Percentiles rank a stretch among this genome's conserved stretches.
Evolutionary conservation across 2,797 vertebrate genomes (phyloP).

Genomic region (Leucoraja ocellata): DNA sequence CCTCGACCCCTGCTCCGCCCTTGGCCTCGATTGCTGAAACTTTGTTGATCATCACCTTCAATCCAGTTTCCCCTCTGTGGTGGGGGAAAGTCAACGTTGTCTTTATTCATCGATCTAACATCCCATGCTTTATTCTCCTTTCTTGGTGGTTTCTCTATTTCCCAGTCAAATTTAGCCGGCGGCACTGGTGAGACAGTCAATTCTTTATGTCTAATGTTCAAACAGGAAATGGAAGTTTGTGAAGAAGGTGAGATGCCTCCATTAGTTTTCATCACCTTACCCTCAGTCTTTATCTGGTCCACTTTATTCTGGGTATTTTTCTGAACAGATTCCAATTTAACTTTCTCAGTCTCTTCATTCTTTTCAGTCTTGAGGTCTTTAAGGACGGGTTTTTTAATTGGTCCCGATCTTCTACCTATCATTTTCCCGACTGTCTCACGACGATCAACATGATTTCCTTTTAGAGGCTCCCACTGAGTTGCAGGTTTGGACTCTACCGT

Average conservation of each 20-base stretch:
- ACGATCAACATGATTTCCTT: conserved; percentile 59
- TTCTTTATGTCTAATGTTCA: conserved; percentile 20
- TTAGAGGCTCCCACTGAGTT: conserved; percentile 70
- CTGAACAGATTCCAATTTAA: conserved; percentile 68
- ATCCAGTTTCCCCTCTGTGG: conserved; percentile 93
- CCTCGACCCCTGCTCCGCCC: conserved; percentile 73
- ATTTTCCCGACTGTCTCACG: conserved; percentile 69
- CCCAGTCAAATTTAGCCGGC: conserved; percentile 33
- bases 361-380: conserved; percentile 97
- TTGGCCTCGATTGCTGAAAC: conserved; percentile 77
- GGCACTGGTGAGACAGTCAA: not conserved
- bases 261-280: conserved; percentile 40
- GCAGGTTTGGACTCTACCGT: conserved; percentile 61
- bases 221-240: not conserved
- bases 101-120: conserved; percentile 46
- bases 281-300: conserved; percentile 55
- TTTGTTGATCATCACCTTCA: conserved; percentile 94
- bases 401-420: conserved; percentile 76
- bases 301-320: conserved; percentile 55
- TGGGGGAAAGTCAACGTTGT: conserved; percentile 63
- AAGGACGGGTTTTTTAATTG: conserved; percentile 93
- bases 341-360: conserved; percentile 84
- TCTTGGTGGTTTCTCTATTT: conserved; percentile 24
- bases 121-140: conserved; percentile 35
- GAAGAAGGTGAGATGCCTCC: not conserved